Base-by-base conservation (phyloP, 2,113 vertebrate genomes). In the Caretta caretta region DNA sequence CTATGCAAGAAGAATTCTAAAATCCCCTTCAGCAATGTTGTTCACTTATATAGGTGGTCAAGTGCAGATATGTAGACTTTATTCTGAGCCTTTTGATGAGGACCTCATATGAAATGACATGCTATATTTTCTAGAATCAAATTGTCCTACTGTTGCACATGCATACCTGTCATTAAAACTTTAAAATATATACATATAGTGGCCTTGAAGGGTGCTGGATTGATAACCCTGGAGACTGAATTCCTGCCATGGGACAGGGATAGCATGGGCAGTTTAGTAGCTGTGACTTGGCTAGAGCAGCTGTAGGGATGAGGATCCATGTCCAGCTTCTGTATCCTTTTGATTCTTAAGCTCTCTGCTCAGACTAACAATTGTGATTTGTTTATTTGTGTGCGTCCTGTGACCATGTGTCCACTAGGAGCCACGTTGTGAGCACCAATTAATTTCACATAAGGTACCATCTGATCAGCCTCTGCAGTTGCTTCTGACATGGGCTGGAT, bases 351-450 rank as follows among this genome's bases (percentile, higher is more conserved):
- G 38, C 80, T 35, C 29, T 56, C 29, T 54, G 25, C 27, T 49
- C 35, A 76, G 46, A 24, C 25, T 62, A 48, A 29, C 1, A 57
- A 56, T 22, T 49, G 27, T n/a, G 24, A 38, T 42, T 53, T 88
- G 38, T 57, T 35, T 57, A 65, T 75, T 24, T 2, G 0, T 59
- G 65, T 94, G 93, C 19, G 11, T 62, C 92, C 12, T 80, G 93
- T 89, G 35, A 6, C 22, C 0, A 0, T 76, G 79, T 92, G 80
- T 84, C 93, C 93, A 89, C 96, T 94, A 95, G 91, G 94, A 97
- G 87, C 86, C 93, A 95, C 91, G 95, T 90, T 65, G 89, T 89
- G 93, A 96, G 80, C 90, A 59, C 62, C 79, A 46, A 92, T 79
- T 93, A 65, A 3, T 75, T 51, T 93, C 49, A 29, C n/a, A 51